phyloP scores from a whole-genome alignment of 1,140 invertebrate genomes.

The Vanessa atalanta region DNA sequence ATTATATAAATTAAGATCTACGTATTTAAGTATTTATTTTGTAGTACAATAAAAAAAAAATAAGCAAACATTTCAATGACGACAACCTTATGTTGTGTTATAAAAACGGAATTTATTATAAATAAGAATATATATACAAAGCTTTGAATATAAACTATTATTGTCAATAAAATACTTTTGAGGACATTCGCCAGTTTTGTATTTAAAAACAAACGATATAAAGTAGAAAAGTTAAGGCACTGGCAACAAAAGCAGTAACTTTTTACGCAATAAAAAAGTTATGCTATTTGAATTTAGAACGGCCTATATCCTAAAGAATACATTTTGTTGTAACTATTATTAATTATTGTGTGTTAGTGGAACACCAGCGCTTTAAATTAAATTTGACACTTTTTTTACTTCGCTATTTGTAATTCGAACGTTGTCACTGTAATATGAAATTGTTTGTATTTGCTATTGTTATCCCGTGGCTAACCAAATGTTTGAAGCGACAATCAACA shows the following conservation, averaged over 20 bases:
- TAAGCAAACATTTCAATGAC: too few relatives aligned
- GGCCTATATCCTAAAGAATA: neutral
- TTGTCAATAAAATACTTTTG: too few relatives aligned
- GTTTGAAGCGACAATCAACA: conserved; percentile 29
- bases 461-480: conserved; percentile 43
- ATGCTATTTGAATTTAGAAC: conserved; percentile 7
- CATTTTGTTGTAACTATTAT: conserved; percentile 4
- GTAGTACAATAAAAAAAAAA: too few relatives aligned
- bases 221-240: neutral
- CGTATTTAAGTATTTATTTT: too few relatives aligned
- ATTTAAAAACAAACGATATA: too few relatives aligned
- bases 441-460: conserved; percentile 2
- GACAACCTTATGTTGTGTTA: too few relatives aligned
- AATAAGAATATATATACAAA: too few relatives aligned
- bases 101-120: too few relatives aligned
- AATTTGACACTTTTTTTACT: neutral
- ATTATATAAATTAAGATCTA: too few relatives aligned
- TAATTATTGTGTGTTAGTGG: neutral
- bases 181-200: too few relatives aligned
- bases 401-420: neutral
- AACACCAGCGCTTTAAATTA: neutral
- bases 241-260: neutral
- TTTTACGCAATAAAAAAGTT: neutral
- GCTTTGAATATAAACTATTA: too few relatives aligned
- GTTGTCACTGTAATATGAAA: conserved; percentile 14